These are phyloP conservation scores for Eurytoma californica DNA, from an alignment of 2,888 invertebrate genomes.

Conservation along the genomic window DNA sequence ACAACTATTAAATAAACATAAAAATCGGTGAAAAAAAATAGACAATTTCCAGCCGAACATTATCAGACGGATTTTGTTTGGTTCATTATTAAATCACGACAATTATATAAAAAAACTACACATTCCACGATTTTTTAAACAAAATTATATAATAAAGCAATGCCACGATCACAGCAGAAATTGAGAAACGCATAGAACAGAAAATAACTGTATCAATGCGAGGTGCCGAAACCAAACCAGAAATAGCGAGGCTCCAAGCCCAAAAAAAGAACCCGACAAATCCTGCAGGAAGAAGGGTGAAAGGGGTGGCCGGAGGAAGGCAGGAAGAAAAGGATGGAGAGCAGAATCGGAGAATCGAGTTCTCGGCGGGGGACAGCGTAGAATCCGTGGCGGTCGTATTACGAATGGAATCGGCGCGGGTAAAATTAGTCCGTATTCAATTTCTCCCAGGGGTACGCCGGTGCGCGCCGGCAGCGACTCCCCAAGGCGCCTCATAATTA, in stretches of 20 bases:
- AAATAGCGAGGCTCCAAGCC: constrained; percentile 46
- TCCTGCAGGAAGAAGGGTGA: constrained; percentile 24
- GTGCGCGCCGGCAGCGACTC: constrained; percentile 57
- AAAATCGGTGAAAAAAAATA: no score
- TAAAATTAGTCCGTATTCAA: constrained; percentile 75
- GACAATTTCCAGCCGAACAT: no score
- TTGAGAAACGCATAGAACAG: not conserved
- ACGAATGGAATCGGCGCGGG: constrained; percentile 66
- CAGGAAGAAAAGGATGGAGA: not conserved
- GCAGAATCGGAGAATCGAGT: no score
- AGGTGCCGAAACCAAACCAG: constrained; percentile 51
- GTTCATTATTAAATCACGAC: no score
- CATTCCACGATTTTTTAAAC: no score
- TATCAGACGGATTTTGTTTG: no score
- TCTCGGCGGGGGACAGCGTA: not conserved
- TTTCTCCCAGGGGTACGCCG: constrained; percentile 69
- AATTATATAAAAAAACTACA: no score
- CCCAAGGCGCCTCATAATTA: constrained; percentile 75
- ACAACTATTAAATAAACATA: no score
- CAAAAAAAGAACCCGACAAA: constrained; percentile 34
- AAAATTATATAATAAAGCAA: no score
- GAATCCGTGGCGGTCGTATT: constrained; percentile 56
- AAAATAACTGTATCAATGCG: constrained; percentile 27
- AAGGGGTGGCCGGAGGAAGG: constrained; percentile 33
- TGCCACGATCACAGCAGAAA: not conserved